Evolutionary conservation across 2,888 invertebrate genomes (phyloP).

Genomic region (Charanyca ferruginea): DNA sequence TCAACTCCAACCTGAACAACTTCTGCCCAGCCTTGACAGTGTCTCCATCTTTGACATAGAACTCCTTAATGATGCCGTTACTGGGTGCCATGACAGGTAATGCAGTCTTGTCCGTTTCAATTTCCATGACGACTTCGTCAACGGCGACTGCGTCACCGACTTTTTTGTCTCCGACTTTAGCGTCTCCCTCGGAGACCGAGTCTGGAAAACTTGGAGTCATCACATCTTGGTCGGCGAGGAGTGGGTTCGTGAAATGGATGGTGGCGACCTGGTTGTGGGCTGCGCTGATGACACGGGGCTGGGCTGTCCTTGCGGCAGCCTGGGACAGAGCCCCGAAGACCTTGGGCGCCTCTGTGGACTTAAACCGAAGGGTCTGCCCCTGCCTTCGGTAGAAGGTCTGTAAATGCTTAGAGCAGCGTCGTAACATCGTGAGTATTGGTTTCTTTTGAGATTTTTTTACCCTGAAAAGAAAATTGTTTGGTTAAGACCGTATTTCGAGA

Average conservation of each 20-base stretch:
- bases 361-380: constrained; percentile 82
- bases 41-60: constrained; percentile 97
- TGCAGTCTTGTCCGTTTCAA: constrained; percentile 99
- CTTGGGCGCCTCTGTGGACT: constrained; percentile 82
- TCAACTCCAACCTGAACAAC: constrained; percentile 94
- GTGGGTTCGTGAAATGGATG: constrained; percentile 82
- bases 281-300: constrained; percentile 72
- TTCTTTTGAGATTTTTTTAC: constrained; percentile 67
- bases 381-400: constrained; percentile 88
- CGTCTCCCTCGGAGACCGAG: constrained; percentile 99
- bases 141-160: constrained; percentile 97
- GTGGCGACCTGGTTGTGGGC: constrained; percentile 81
- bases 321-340: constrained; percentile 75
- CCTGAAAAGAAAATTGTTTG: constrained; percentile 71
- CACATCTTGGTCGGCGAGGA: constrained; percentile 92
- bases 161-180: constrained; percentile 93
- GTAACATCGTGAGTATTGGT: constrained; percentile 80
- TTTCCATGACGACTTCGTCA: constrained; percentile 98
- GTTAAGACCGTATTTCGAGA: constrained; percentile 5
- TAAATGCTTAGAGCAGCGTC: constrained; percentile 88
- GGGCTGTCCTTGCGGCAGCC: constrained; percentile 68
- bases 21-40: constrained; percentile 97
- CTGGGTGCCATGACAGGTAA: constrained; percentile 95
- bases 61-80: constrained; percentile 96
- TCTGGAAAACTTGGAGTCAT: constrained; percentile 98